Evolutionary conservation across 2,888 invertebrate species (phyloP), one percentile per base, ranked within the genome.

Genomic region (Nebria salina): DNA sequence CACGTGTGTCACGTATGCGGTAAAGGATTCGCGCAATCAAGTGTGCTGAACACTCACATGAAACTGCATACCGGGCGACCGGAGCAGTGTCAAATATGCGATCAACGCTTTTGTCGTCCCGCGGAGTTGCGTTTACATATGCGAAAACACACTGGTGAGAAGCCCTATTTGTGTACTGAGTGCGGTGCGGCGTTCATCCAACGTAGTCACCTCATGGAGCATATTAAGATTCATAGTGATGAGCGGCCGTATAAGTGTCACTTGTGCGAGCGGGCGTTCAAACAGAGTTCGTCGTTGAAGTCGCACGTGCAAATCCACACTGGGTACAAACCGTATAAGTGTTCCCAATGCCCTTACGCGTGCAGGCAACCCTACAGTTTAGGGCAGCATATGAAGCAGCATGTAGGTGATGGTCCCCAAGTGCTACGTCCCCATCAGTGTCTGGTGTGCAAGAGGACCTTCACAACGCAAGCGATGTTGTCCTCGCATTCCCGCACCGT

Each of bases 61-160:
- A 86, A 84, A 72, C 82, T 86, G 25, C 88, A 88, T 76, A 87
- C 86, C 0, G 88, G 87, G 0, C 84, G 86, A 20, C 86, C 87
- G 0, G 86, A 87, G 75, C 83, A 85, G 13, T 88, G 88, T 81
- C 83, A 83, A 25, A 84, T 88, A n/a, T 88, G 88, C 81, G 84
- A 84, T 1, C 86, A 88, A 82, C 83, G 86, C 68, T 88, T 88
- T 81, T 88, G 88, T 83, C 83, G 88, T 43, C 85, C 86, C 0
- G 86, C 87, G 0, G 86, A 88, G 78, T 82, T 88, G 11, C 84
- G 84, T 74, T 82, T 87, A 11, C 88, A 88, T 81, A 85, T 88
- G 86, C 83, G 87, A 68, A 86, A 85, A 83, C 88, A 88, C 83
- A 87, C 88, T 82, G 88, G 87, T 87, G 88, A 88, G 83, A 88